Evolutionary conservation across 2,888 invertebrate genomes (phyloP).

Genomic region (Mystacides longicornis): DNA sequence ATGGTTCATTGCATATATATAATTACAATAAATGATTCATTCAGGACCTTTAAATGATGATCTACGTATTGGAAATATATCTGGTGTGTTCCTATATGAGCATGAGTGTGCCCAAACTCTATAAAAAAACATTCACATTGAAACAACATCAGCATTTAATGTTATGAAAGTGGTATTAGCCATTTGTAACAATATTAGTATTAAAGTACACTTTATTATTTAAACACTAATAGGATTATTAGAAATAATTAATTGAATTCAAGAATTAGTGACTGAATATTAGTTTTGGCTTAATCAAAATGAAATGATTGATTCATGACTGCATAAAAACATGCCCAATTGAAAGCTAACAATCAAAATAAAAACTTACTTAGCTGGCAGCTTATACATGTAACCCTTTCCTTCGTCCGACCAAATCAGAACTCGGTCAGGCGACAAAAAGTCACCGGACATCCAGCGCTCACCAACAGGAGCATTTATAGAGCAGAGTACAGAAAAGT

Average conservation of each 20-base stretch:
- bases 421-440: slow-evolving; percentile 83
- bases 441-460: slow-evolving; percentile 94
- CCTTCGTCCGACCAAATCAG: slow-evolving; percentile 95
- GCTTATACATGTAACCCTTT: slow-evolving; percentile 88
- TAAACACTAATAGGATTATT: neutral
- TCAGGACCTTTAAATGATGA: neutral
- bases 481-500: slow-evolving; percentile 92
- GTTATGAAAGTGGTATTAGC: neutral
- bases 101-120: slow-evolving; percentile 1
- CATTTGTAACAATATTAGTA: neutral
- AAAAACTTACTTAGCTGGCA: slow-evolving; percentile 90
- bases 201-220: neutral
- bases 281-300: neutral
- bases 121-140: neutral
- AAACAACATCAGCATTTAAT: neutral
- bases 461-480: slow-evolving; percentile 84
- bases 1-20: too few species aligned
- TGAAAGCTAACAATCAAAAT: neutral
- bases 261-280: too few species aligned
- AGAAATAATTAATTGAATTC: too few species aligned
- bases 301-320: neutral
- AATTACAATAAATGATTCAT: too few species aligned
- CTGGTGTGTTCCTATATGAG: neutral
- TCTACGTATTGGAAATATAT: neutral
- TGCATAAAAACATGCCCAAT: neutral